These are phyloP conservation scores for Meghimatium bilineatum DNA, from an alignment of 2,888 invertebrate genomes.

Conservation along the genomic window DNA sequence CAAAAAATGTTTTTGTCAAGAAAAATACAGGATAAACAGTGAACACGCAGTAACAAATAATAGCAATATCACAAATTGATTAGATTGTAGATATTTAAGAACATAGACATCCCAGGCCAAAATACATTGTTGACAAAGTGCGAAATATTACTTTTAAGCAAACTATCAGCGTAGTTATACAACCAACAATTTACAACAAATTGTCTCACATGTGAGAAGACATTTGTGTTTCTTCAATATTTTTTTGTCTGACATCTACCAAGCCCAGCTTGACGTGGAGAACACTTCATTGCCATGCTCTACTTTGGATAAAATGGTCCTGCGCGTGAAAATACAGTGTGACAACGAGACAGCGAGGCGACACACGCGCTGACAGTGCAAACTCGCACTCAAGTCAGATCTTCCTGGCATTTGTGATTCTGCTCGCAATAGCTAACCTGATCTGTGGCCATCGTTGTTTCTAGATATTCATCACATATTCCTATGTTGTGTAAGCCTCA, in stretches of 20 bases:
- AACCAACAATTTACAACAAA: background rate
- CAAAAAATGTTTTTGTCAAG: too few relatives aligned
- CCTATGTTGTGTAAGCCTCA: background rate
- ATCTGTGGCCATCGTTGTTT: background rate
- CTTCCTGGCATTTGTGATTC: background rate
- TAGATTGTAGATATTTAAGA: too few relatives aligned
- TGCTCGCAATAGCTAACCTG: background rate
- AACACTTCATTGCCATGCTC: background rate
- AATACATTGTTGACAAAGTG: too few relatives aligned
- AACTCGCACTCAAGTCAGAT: background rate
- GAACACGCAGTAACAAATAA: too few relatives aligned
- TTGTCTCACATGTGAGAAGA: background rate
- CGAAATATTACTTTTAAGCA: too few relatives aligned
- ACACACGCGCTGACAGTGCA: background rate
- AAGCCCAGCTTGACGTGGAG: background rate
- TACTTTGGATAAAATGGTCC: background rate
- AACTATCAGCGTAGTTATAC: too few relatives aligned
- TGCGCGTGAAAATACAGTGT: background rate
- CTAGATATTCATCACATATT: background rate
- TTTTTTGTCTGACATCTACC: constrained; percentile 1
- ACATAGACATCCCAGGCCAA: too few relatives aligned
- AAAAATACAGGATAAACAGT: too few relatives aligned
- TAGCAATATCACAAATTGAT: too few relatives aligned
- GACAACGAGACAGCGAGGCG: constrained; percentile 8
- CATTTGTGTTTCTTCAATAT: background rate